Conservation (phyloP, 1,140 invertebrate species). For the Penaeus indicus region DNA sequence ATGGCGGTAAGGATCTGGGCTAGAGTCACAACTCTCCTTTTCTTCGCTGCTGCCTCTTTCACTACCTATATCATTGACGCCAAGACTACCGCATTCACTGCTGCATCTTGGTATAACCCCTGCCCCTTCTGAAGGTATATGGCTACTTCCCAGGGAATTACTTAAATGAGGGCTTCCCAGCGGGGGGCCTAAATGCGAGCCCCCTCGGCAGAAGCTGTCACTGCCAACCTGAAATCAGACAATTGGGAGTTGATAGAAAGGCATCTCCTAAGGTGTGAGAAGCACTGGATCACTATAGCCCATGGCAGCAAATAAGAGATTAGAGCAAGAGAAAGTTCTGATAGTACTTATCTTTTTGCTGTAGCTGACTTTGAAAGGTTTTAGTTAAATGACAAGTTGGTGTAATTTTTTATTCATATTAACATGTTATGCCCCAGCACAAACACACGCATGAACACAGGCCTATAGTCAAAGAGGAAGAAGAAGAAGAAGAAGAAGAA, state of each 20-base stretch:
- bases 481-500: too few species aligned
- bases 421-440: too few species aligned
- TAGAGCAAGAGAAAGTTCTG: too few species aligned
- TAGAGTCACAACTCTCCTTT: conserved; percentile 57
- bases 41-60: conserved; percentile 55
- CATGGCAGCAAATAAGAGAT: too few species aligned
- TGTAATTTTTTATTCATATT: too few species aligned
- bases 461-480: too few species aligned
- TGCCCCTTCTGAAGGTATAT: conserved; percentile 33
- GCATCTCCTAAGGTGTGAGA: too few species aligned
- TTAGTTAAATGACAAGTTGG: too few species aligned
- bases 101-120: conserved; percentile 29
- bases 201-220: conserved; percentile 46
- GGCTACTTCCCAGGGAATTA: conserved; percentile 25
- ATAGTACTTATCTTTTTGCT: too few species aligned
- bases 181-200: conserved; percentile 43
- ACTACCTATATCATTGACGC: conserved; percentile 45
- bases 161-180: conserved; percentile 24
- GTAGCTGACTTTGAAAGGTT: too few species aligned
- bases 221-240: conserved; percentile 34
- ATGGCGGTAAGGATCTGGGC: conserved; percentile 39
- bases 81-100: conserved; percentile 49
- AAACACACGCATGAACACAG: too few species aligned
- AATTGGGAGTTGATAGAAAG: background rate
- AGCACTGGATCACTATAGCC: too few species aligned